phyloP scores from a whole-genome alignment of 2,888 invertebrate genomes.

The Acanthosepion esculentum region DNA sequence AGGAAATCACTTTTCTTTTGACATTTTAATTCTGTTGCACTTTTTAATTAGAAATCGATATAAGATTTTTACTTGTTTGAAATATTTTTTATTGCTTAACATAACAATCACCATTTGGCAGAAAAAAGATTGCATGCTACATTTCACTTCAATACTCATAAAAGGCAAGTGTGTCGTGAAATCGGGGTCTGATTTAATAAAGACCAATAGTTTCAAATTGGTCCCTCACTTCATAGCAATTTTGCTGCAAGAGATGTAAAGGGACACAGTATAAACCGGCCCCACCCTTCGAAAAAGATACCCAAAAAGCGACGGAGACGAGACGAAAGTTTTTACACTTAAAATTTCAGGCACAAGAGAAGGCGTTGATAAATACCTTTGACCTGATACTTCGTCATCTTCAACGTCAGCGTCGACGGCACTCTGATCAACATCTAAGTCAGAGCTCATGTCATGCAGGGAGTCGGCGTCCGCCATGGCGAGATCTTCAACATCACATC shows the following conservation, averaged over 20 bases:
- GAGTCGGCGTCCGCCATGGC: conserved; percentile 74
- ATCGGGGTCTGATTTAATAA: conserved; percentile 2
- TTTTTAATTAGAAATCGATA: not conserved
- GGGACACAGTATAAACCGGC: conserved; percentile 18
- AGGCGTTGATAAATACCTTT: conserved; percentile 58
- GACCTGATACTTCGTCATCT: conserved; percentile 69
- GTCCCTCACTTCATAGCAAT: not conserved
- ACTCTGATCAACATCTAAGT: conserved; percentile 71
- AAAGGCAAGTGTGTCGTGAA: not conserved
- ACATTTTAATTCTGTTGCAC: not conserved
- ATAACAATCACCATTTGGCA: not conserved
- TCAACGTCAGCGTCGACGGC: conserved; percentile 73
- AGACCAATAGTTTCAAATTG: not conserved
- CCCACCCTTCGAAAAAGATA: not conserved
- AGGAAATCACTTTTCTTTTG: not conserved
- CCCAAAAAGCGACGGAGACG: not conserved
- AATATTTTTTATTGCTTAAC: not conserved
- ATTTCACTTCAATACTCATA: not conserved
- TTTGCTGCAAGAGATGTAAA: not conserved
- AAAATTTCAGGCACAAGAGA: not conserved
- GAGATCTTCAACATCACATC: not conserved
- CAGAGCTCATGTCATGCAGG: conserved; percentile 72
- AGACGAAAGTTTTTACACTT: not conserved
- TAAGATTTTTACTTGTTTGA: not conserved
- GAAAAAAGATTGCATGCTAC: conserved; percentile 25